A percentile compares a stretch with the other conserved stretches of the same genome.
These are phyloP conservation scores for Cuculus canorus DNA, from an alignment of 2,797 vertebrate species.

Conservation along the genomic window DNA sequence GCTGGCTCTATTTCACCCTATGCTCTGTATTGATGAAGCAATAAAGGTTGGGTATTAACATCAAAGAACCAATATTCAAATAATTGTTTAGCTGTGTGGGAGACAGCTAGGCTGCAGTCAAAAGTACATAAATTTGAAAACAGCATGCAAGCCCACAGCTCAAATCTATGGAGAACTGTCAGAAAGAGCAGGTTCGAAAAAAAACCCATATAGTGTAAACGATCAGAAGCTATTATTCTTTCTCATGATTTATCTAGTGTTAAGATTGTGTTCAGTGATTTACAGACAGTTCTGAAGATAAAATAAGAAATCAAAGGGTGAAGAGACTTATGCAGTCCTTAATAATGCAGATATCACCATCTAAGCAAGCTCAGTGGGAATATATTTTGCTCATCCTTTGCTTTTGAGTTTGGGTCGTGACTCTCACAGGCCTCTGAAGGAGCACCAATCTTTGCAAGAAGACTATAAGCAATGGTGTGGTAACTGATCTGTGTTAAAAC, in stretches of 20 bases:
- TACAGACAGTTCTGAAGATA: neutral
- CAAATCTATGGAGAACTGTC: neutral
- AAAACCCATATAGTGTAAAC: neutral
- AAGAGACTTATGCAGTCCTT: neutral
- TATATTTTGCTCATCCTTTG: neutral
- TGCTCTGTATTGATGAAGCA: slow-evolving; percentile 45
- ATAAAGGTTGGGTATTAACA: slow-evolving; percentile 50
- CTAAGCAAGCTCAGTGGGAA: neutral
- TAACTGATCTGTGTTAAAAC: neutral
- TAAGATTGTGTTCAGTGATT: neutral
- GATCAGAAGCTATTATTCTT: slow-evolving; percentile 23
- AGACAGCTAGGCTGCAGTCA: neutral
- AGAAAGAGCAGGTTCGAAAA: neutral
- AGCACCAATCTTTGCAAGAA: neutral
- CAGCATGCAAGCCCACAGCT: neutral
- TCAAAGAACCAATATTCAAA: slow-evolving; percentile 41
- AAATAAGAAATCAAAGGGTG: slow-evolving; percentile 24
- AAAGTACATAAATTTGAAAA: slow-evolving; percentile 54
- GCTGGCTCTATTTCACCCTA: slow-evolving; percentile 18
- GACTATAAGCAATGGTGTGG: neutral
- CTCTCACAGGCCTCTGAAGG: neutral
- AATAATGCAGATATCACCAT: neutral
- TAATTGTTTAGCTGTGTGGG: slow-evolving; percentile 35
- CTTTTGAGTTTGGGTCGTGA: neutral
- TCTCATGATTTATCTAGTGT: neutral